phyloP scores from a whole-genome alignment of 2,888 invertebrate genomes.

The Sinhomidia bicolor region DNA sequence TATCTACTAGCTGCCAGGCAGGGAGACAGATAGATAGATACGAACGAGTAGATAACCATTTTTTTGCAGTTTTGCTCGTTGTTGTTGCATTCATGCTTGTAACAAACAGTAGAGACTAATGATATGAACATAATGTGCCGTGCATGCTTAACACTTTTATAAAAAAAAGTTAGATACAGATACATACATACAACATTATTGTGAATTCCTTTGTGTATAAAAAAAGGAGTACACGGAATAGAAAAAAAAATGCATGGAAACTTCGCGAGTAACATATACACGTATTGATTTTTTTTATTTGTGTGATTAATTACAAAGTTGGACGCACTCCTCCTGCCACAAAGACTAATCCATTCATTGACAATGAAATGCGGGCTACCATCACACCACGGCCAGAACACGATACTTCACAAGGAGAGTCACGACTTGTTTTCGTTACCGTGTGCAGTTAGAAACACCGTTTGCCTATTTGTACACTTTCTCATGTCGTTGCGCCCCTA shows the following conservation, averaged over 20 bases:
- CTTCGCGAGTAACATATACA: not conserved
- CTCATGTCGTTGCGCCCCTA: not conserved
- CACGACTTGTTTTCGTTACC: constrained; percentile 13
- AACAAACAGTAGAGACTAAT: too few species aligned
- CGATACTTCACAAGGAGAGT: not conserved
- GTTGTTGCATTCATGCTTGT: not conserved
- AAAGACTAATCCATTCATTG: constrained; percentile 36
- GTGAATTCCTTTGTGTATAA: not conserved
- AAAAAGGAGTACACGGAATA: not conserved
- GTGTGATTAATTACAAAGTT: constrained; percentile 67
- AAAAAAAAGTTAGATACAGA: not conserved
- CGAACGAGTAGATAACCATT: not conserved
- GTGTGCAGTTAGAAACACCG: not conserved
- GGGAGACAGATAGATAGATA: not conserved
- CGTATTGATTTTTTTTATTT: constrained; percentile 61
- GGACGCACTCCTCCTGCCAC: constrained; percentile 11
- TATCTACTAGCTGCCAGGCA: not conserved
- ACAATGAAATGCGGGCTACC: constrained; percentile 50
- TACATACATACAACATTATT: too few species aligned
- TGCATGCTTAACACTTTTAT: not conserved
- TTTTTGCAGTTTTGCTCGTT: not conserved
- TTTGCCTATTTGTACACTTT: not conserved
- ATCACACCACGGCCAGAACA: not conserved
- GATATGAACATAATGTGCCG: too few species aligned
- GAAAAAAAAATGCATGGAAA: not conserved